Percentiles rank a stretch among this genome's conserved stretches.
Evolutionary conservation across 1,140 invertebrate genomes (phyloP).

Genomic region (Berghia stephanieae): DNA sequence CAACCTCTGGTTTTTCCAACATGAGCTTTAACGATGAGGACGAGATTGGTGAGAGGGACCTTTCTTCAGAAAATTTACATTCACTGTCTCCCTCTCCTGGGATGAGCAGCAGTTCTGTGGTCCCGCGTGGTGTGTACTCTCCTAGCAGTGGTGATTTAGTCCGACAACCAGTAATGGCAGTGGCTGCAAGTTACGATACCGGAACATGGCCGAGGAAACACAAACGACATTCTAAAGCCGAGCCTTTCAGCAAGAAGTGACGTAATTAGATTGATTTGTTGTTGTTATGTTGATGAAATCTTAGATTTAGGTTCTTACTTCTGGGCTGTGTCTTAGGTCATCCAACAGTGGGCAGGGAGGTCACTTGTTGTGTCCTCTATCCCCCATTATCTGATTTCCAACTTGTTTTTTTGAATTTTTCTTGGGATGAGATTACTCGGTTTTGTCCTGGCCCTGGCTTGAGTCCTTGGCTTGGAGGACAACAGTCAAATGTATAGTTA

Average conservation of each 20-base stretch:
- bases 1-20: conserved; percentile 56
- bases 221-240: conserved; percentile 35
- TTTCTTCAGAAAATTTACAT: neutral
- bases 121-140: conserved; percentile 7
- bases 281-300: too few relatives aligned
- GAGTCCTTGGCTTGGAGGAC: too few relatives aligned
- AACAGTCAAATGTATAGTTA: too few relatives aligned
- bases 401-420: too few relatives aligned
- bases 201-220: conserved; percentile 61
- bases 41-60: conserved; percentile 28
- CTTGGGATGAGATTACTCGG: too few relatives aligned
- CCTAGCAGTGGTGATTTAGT: conserved; percentile 44
- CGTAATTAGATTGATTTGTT: too few relatives aligned
- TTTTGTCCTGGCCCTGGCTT: too few relatives aligned
- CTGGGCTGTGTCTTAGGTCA: too few relatives aligned
- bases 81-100: conserved; percentile 2
- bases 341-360: too few relatives aligned
- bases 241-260: conserved; percentile 42
- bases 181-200: conserved; percentile 51
- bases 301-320: too few relatives aligned
- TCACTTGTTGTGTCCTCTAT: too few relatives aligned
- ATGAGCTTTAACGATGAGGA: conserved; percentile 63
- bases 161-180: conserved; percentile 40
- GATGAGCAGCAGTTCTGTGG: conserved; percentile 37
- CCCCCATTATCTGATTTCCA: too few relatives aligned